Percentiles rank a stretch among this genome's conserved stretches.
phyloP scores from a whole-genome alignment of 2,888 invertebrate species.

The Mimachlamys varia region DNA sequence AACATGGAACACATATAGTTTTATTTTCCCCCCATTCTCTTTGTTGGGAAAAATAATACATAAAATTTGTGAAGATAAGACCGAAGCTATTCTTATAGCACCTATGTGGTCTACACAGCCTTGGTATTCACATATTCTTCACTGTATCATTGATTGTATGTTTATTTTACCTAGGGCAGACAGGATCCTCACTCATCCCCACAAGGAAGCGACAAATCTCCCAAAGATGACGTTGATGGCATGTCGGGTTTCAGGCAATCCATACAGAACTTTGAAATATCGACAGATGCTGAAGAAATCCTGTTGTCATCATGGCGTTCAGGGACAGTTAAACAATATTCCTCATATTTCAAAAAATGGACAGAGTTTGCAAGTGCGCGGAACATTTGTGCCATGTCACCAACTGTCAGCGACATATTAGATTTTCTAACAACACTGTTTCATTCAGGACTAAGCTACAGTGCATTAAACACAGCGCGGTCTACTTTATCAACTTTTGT shows the following conservation, averaged over 20 bases:
- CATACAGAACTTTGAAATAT: background rate
- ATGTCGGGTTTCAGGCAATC: background rate
- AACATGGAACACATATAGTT: conserved; percentile 39
- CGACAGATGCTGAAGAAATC: background rate
- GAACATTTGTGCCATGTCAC: background rate
- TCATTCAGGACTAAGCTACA: no score
- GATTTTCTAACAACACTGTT: conserved; percentile 19
- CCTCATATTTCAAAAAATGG: background rate
- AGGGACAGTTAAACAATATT: conserved; percentile 1
- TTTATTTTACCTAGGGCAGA: background rate
- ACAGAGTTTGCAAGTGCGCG: conserved; percentile 1
- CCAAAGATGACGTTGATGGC: background rate
- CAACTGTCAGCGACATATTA: conserved; percentile 37
- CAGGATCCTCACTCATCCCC: background rate
- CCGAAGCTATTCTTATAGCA: no score
- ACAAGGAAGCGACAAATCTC: background rate
- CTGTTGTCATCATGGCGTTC: conserved; percentile 29
- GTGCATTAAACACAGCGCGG: no score
- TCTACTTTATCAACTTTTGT: no score
- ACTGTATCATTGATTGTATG: background rate
- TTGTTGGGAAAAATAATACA: no score
- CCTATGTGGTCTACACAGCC: no score
- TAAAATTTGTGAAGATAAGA: no score
- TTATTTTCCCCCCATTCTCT: no score
- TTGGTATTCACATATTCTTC: background rate